phyloP scores from a whole-genome alignment of 2,113 vertebrate species.

The Cryptoleucopteryx plumbea region DNA sequence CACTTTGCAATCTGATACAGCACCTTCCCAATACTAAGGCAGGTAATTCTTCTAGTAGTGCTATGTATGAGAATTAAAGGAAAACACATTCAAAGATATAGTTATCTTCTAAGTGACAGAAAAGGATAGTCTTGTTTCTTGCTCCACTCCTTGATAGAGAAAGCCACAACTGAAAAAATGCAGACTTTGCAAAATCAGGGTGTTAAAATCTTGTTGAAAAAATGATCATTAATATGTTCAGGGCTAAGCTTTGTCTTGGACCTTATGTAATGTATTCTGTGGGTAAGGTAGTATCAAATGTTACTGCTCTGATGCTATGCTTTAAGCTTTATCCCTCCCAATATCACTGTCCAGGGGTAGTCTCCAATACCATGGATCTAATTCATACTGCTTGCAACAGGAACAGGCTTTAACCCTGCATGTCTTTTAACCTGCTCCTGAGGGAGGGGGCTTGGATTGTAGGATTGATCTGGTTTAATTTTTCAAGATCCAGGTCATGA shows the following conservation, averaged over 20 bases:
- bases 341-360: neutral
- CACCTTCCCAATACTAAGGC: neutral
- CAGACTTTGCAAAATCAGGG: neutral
- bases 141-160: neutral
- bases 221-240: neutral
- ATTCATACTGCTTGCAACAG: neutral
- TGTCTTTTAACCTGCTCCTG: neutral
- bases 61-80: neutral
- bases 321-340: neutral
- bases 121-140: neutral
- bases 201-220: neutral
- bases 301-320: neutral
- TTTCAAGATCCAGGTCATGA: neutral
- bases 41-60: neutral
- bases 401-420: neutral
- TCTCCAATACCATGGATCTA: neutral
- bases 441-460: neutral
- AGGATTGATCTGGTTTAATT: neutral
- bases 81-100: neutral
- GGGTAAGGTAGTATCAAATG: neutral
- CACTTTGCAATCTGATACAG: neutral
- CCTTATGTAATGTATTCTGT: neutral
- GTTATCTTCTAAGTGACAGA: neutral
- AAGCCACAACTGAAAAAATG: neutral
- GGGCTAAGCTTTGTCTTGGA: neutral